Evolutionary conservation across 2,113 vertebrate species (phyloP), one percentile per base, ranked within the genome.

Genomic region (Mesoclemmys tuberculata): DNA sequence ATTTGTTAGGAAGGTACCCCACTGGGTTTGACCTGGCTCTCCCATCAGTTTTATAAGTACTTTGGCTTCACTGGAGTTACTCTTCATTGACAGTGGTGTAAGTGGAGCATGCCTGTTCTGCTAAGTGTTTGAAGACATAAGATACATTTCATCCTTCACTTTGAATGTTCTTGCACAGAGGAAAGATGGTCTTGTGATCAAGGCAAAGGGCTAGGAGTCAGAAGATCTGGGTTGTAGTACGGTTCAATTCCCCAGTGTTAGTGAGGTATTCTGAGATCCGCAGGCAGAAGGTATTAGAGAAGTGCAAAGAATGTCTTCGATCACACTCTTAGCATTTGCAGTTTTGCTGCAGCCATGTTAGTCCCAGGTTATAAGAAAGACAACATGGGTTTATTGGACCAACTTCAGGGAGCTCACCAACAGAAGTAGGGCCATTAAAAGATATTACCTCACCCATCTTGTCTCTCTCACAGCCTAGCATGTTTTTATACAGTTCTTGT

Each of bases 191-290:
- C 96, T 97, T 97, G 93, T 96, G 96, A 97, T 95, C 91, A 3
- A 84, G 92, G 93, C 95, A 96, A 90, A 92, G 95, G 95, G 94
- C 94, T 90, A 4, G 93, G 85, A 95, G 94, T 97, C 97, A 97
- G 96, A 94, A 68, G 52, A 71, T 90, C 68, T 29, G 89, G 82
- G 88, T 87, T 68, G 26, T 14, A 79, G 94, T 95, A 78, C 44
- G 7, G 86, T 6, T 88, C 35, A 93, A 8, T 90, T 92, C 95
- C 95, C 88, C 94, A 90, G 5, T n/a, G 2, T 55, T n/a, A 77
- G 78, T 10, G 46, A 18, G 4, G 56, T 71, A 87, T 24, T 81
- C 92, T 9, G 86, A 26, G 68, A 27, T 77, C 90, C 91, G 93
- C 0, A 0, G 16, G 48, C 71, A 19, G 64, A 11, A 88, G 88